Percentiles rank a stretch among this genome's conserved stretches.
These are phyloP conservation scores for Pseudorasbora parva DNA, from an alignment of 2,113 vertebrate genomes.

Conservation along the genomic window DNA sequence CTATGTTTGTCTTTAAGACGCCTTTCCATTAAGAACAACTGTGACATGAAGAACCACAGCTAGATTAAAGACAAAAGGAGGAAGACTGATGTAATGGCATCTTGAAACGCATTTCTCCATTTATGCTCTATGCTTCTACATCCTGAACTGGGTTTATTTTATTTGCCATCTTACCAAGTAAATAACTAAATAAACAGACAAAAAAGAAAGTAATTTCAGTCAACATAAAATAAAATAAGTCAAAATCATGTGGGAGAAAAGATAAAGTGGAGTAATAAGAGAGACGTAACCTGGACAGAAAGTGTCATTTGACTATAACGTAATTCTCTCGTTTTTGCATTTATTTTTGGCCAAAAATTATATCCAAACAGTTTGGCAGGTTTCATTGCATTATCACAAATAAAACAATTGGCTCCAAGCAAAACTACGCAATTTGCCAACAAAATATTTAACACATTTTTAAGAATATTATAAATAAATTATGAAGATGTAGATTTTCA, in stretches of 20 bases:
- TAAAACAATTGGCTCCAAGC: too few relatives aligned
- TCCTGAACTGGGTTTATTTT: not conserved
- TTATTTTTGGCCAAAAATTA: too few relatives aligned
- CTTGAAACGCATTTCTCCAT: not conserved
- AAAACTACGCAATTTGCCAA: too few relatives aligned
- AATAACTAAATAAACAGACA: not conserved
- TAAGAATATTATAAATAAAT: too few relatives aligned
- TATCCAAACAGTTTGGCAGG: too few relatives aligned
- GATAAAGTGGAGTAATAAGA: not conserved
- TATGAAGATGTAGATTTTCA: too few relatives aligned
- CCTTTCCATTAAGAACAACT: slow-evolving; percentile 46
- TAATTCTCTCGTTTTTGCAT: too few relatives aligned
- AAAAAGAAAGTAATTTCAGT: not conserved
- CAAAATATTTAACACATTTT: too few relatives aligned
- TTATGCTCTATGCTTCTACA: not conserved
- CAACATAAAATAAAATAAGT: not conserved
- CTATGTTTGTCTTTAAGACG: slow-evolving; percentile 53
- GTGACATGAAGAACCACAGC: slow-evolving; percentile 13
- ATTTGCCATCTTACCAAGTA: not conserved
- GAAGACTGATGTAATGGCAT: not conserved
- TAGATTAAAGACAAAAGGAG: slow-evolving; percentile 2
- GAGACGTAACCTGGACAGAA: not conserved
- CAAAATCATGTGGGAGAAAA: not conserved
- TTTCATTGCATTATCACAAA: too few relatives aligned
- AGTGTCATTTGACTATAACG: too few relatives aligned